phyloP scores from a whole-genome alignment of 2,113 vertebrate species.

The Noturus placidus region DNA sequence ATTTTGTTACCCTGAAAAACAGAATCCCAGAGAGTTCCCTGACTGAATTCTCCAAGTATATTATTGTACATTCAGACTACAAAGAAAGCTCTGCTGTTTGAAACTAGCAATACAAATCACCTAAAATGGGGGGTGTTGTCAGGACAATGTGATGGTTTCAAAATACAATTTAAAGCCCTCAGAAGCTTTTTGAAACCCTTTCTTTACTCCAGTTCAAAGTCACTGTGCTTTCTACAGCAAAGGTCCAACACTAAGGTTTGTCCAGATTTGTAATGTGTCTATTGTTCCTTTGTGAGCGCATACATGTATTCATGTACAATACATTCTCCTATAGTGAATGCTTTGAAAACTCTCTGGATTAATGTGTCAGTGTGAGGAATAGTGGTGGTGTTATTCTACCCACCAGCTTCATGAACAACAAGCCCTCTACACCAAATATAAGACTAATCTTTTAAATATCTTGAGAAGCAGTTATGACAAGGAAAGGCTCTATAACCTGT shows the following conservation, averaged over 20 bases:
- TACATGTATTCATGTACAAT: background rate
- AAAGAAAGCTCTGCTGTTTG: background rate
- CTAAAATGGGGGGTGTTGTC: background rate
- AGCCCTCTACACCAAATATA: background rate
- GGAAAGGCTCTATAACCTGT: conserved; percentile 12
- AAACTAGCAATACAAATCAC: background rate
- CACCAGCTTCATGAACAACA: conserved; percentile 15
- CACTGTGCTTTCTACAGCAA: background rate
- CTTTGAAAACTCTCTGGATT: conserved; percentile 17
- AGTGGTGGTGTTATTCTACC: conserved; percentile 8
- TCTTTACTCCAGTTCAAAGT: background rate
- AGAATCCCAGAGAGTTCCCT: background rate
- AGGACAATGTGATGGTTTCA: background rate
- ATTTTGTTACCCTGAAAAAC: background rate
- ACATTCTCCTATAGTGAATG: conserved; percentile 2
- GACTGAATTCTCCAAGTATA: background rate
- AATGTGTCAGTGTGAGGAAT: conserved; percentile 17
- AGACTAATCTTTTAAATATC: conserved; percentile 37
- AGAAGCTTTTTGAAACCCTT: background rate
- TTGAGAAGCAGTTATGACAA: background rate
- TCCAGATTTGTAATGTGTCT: background rate
- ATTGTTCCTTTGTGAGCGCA: background rate
- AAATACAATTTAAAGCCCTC: background rate
- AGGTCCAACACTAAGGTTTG: background rate
- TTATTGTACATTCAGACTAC: background rate